Conservation (phyloP, 2,888 invertebrate species). For the Drosophila longiperda region DNA sequence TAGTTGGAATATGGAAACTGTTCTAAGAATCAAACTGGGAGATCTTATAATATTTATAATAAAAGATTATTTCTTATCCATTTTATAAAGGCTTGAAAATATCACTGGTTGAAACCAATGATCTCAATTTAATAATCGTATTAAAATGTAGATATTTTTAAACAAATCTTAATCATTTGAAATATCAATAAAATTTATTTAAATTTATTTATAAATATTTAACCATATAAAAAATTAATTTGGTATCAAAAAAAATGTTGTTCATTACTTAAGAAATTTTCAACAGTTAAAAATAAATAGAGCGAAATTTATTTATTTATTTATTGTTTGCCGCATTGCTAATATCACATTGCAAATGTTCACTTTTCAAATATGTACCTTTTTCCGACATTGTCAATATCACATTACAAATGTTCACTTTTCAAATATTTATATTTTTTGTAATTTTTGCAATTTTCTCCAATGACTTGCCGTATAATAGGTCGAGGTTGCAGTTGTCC, state of each 20-base stretch:
- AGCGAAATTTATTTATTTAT: no score
- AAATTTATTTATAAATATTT: background rate
- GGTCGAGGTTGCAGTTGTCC: slow-evolving; percentile 27
- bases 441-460: background rate
- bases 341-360: no score
- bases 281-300: no score
- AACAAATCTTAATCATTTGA: background rate
- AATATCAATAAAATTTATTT: background rate
- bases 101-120: background rate
- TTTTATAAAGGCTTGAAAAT: rapidly evolving
- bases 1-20: background rate
- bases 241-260: no score
- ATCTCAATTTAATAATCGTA: background rate
- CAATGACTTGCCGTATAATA: background rate
- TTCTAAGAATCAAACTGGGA: background rate
- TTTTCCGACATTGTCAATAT: background rate
- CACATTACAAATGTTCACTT: background rate
- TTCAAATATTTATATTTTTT: background rate
- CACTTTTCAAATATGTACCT: no score
- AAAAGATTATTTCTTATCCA: rapidly evolving
- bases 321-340: no score
- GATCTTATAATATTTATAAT: background rate
- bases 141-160: background rate
- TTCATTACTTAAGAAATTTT: background rate
- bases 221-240: background rate